These are phyloP conservation scores for Perithous albicinctus DNA, from an alignment of 2,888 invertebrate genomes.

Conservation along the genomic window DNA sequence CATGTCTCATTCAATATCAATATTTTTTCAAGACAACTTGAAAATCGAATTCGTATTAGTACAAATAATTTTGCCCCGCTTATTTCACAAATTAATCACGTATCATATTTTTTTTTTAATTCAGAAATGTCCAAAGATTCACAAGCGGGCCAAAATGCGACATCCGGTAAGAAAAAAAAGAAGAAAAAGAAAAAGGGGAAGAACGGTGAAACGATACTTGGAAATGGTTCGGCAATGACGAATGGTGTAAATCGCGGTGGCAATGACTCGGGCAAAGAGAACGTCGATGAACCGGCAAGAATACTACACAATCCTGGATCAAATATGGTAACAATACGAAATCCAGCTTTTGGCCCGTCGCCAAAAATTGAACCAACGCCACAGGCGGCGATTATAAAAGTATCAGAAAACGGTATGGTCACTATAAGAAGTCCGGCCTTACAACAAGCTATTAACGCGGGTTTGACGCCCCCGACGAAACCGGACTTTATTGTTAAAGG, in stretches of 20 bases:
- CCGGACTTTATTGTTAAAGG: slow-evolving; percentile 83
- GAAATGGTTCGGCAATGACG: slow-evolving; percentile 53
- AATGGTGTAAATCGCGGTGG: slow-evolving; percentile 60
- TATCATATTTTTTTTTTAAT: not conserved
- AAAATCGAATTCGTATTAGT: not conserved
- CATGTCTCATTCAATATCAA: no score
- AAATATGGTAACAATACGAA: slow-evolving; percentile 91
- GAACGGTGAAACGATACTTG: slow-evolving; percentile 31
- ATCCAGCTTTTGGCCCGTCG: slow-evolving; percentile 91
- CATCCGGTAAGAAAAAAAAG: slow-evolving; percentile 86
- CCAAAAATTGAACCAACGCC: slow-evolving; percentile 84
- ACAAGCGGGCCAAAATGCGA: slow-evolving; percentile 74
- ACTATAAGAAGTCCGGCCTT: slow-evolving; percentile 92
- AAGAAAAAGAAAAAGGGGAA: slow-evolving; percentile 82
- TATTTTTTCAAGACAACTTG: no score
- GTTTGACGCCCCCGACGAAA: slow-evolving; percentile 81
- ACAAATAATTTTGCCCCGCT: not conserved
- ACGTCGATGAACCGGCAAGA: slow-evolving; percentile 82
- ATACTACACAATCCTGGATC: slow-evolving; percentile 85
- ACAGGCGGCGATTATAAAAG: slow-evolving; percentile 89
- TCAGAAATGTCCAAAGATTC: slow-evolving; percentile 74
- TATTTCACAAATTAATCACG: not conserved
- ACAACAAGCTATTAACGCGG: slow-evolving; percentile 84
- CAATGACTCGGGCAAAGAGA: slow-evolving; percentile 70
- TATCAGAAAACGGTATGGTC: slow-evolving; percentile 92